Base-by-base conservation (phyloP, 2,113 vertebrate genomes). In the Pungitius pungitius region DNA sequence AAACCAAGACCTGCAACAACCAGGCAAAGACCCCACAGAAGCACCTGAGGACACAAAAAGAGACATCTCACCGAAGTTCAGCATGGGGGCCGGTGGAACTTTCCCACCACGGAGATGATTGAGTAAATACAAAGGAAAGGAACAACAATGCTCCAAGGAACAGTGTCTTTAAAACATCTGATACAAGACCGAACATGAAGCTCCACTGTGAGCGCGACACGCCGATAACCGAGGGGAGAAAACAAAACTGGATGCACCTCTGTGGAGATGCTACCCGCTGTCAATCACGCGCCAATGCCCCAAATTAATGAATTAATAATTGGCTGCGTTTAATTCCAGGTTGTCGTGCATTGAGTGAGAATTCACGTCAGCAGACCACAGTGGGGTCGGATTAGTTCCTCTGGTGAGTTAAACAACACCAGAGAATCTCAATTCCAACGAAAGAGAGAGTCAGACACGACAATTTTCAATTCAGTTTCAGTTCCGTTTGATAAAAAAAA, bases 121-220 rank as follows among this genome's bases (percentile, higher is more conserved):
- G 6, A 10, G 18, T 37, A 56, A 37, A 67, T 27, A 77, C 0
- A 61, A 69, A 51, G 47, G 22, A 63, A 57, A 56, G 8, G 7
- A 43, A 47, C 30, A 52, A 69, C n/a, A 39, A 67, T 73, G 42
- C 64, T 66, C 49, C 18, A 0, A 37, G 49, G 66, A 82, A 62
- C 1, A 0, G 9, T 0, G 54, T 2, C 52, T 13, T 60, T 57
- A 73, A 78, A 61, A 51, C 27, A 0, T 14, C 3, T 1, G 11
- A 54, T 51, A 63, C 84, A 78, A 42, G 87, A 8, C 67, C n/a
- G 5, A 60, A 57, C 84, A 64, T 1, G 81, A 66, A 27, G 18
- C 11, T 69, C n/a, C 66, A 39, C 62, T 33, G 56, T 51, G 33
- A 49, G n/a, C 14, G 1, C 24, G 15, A 22, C 12, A 0, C 18